Evolutionary conservation across 2,113 vertebrate species (phyloP), one percentile per base, ranked within the genome.

Genomic region (Poeciliopsis prolifica): DNA sequence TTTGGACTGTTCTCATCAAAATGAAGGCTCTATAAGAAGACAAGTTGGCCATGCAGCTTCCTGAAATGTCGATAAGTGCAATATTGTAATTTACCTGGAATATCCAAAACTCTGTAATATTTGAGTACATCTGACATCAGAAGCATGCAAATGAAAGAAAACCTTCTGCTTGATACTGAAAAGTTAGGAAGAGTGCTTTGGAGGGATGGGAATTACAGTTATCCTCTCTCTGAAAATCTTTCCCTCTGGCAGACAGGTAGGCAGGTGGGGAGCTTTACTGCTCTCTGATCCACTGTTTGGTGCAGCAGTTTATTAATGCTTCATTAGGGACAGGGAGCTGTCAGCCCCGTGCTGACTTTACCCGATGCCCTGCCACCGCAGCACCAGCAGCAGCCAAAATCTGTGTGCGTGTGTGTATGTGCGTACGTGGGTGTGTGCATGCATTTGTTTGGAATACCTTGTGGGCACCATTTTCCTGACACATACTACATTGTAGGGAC

Each of bases 241-340:
- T 40, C 54, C 83, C 72, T 29, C 70, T 65, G 78, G 82, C 84
- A 82, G 75, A 5, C 78, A 83, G 82, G 73, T 68, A 81, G 70
- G 79, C 79, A 81, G 83, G 86, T 64, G 51, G 81, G 81, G 70
- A 74, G 78, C 77, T 80, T 71, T 68, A 77, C 83, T 79, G 81
- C 77, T 76, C 84, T 85, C 84, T 91, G 88, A 89, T 91, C 84
- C 86, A 84, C 84, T 89, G 75, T 89, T 92, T 89, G 82, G 80
- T 72, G 78, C 81, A 84, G 79, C 77, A 75, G 77, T 92, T 89
- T 92, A 91, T 93, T 91, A 94, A 92, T 88, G 91, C 92, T 87
- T 93, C 89, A 93, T 92, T 92, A 87, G 80, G 82, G 86, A 79
- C 73, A 54, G 74, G n/a, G 84, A 89, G 89, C 84, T 91, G 92